These are phyloP conservation scores for Ectropis grisescens DNA, from an alignment of 1,140 invertebrate species.

Conservation along the genomic window DNA sequence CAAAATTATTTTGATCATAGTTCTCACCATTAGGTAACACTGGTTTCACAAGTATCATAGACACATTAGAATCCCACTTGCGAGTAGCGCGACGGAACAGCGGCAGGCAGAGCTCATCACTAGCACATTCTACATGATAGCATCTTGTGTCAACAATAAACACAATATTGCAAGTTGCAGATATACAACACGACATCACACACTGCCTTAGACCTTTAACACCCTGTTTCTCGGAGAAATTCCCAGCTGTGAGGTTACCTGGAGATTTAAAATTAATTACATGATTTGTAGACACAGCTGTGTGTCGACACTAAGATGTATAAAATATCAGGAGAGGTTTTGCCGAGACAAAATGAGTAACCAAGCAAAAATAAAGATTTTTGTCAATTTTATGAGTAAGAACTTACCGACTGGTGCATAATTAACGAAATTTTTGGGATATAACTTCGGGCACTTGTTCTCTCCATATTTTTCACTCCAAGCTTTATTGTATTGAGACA, in stretches of 20 bases:
- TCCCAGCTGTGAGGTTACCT: constrained; percentile 74
- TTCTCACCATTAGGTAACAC: constrained; percentile 41
- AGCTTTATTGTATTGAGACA: constrained; percentile 50
- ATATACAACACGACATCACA: constrained; percentile 79
- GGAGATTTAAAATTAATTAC: constrained; percentile 9
- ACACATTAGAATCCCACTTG: constrained; percentile 72
- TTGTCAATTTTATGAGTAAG: too few relatives aligned
- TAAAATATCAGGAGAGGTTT: too few relatives aligned
- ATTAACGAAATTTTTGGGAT: constrained; percentile 65
- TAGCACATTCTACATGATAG: constrained; percentile 81
- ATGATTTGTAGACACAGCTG: too few relatives aligned
- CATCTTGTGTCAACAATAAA: constrained; percentile 83
- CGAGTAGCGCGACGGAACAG: constrained; percentile 70
- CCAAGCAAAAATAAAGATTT: too few relatives aligned
- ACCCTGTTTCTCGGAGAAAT: constrained; percentile 71
- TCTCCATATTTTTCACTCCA: constrained; percentile 64
- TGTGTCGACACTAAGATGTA: too few relatives aligned
- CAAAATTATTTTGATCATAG: too few relatives aligned
- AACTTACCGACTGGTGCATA: constrained; percentile 63
- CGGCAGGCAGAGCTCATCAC: constrained; percentile 79
- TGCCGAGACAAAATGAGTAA: too few relatives aligned
- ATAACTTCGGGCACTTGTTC: constrained; percentile 61
- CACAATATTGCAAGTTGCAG: constrained; percentile 80
- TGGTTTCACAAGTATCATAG: constrained; percentile 83
- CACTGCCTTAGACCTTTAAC: constrained; percentile 74